Evolutionary conservation across 2,797 vertebrate species (phyloP).

Genomic region (Cyclopterus lumpus): DNA sequence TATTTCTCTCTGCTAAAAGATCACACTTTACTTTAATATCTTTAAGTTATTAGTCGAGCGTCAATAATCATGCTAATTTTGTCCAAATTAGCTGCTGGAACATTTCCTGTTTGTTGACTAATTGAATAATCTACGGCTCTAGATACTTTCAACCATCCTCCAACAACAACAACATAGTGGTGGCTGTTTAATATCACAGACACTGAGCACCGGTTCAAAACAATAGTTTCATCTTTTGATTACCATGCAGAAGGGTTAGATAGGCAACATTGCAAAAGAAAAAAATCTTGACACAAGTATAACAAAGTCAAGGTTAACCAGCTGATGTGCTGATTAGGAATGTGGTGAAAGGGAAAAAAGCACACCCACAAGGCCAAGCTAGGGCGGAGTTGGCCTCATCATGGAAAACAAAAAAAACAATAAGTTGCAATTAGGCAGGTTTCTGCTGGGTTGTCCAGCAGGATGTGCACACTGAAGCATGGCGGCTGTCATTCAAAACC

Average conservation of each 20-base stretch:
- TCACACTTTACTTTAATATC: no score
- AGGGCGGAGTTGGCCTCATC: slow-evolving; percentile 9
- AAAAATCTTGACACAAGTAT: slow-evolving; percentile 1
- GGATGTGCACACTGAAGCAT: neutral
- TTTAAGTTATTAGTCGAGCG: neutral
- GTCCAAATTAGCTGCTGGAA: neutral
- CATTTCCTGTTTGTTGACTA: neutral
- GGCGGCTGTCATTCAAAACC: neutral
- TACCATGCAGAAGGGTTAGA: neutral
- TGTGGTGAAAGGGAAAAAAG: slow-evolving; percentile 24
- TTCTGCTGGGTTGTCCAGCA: neutral
- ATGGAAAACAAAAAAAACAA: neutral
- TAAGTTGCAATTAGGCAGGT: neutral
- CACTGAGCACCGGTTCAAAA: neutral
- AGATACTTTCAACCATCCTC: neutral
- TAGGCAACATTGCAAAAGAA: neutral
- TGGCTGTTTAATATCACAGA: neutral
- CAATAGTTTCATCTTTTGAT: neutral
- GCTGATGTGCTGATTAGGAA: slow-evolving; percentile 61
- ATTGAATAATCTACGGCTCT: neutral
- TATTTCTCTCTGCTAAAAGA: neutral
- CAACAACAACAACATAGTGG: neutral
- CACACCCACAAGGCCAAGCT: slow-evolving; percentile 12
- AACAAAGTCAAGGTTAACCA: slow-evolving; percentile 55
- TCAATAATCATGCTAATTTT: neutral